phyloP scores from a whole-genome alignment of 2,888 invertebrate genomes.

The Pomacea canaliculata region DNA sequence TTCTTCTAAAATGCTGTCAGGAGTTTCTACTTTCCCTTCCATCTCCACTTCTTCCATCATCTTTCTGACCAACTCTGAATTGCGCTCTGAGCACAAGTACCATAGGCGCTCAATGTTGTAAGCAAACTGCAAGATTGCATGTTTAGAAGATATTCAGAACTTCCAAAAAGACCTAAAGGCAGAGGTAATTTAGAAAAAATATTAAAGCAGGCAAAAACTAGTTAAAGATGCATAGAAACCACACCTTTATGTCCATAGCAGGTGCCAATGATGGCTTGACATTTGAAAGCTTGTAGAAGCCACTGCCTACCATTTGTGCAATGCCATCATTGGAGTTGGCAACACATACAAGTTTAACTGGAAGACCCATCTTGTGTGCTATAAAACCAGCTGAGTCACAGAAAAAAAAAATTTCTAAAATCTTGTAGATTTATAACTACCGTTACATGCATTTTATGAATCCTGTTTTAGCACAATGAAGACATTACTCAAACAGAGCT shows the following conservation, averaged over 20 bases:
- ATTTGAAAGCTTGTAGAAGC: conserved; percentile 43
- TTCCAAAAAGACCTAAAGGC: background rate
- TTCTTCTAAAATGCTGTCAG: conserved; percentile 50
- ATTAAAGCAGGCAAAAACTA: too few relatives aligned
- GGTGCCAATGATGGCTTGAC: conserved; percentile 66
- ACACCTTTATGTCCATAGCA: conserved; percentile 72
- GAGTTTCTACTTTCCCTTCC: conserved; percentile 44
- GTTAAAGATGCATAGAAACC: background rate
- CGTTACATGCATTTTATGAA: background rate
- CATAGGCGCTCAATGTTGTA: conserved; percentile 71
- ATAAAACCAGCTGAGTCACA: conserved; percentile 66
- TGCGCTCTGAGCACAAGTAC: conserved; percentile 62
- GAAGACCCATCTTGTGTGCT: conserved; percentile 70
- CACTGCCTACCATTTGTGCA: conserved; percentile 59
- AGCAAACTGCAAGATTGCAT: conserved; percentile 60
- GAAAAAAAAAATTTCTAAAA: background rate
- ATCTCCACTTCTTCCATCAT: conserved; percentile 63
- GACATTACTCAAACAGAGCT: background rate
- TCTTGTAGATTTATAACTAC: background rate
- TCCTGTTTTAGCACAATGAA: background rate
- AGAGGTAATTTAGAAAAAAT: too few relatives aligned
- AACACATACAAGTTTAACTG: conserved; percentile 68
- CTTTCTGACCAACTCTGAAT: conserved; percentile 47
- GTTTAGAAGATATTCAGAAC: background rate
- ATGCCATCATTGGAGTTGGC: conserved; percentile 71